A percentile compares a stretch with the other conserved stretches of the same genome.
Conservation (phyloP, 2,113 vertebrate genomes). For the Epinephelus moara region DNA sequence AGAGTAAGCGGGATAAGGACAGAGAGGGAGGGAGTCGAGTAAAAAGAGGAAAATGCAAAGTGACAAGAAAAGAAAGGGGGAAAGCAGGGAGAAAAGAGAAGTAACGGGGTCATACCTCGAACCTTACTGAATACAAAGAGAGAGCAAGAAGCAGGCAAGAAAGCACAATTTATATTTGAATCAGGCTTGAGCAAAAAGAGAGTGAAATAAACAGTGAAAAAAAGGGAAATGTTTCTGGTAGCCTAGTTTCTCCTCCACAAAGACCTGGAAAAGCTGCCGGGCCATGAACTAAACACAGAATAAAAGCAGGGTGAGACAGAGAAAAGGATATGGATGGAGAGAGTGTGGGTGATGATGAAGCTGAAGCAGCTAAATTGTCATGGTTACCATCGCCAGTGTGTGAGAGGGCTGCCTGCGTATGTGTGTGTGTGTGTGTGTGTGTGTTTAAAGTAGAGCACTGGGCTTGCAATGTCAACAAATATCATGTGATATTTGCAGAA, state of each 20-base stretch:
- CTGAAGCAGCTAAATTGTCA: conserved; percentile 78
- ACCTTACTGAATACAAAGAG: conserved; percentile 32
- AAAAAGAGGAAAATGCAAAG: conserved; percentile 21
- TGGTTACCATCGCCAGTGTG: conserved; percentile 73
- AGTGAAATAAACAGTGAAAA: conserved; percentile 10
- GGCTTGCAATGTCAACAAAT: conserved; percentile 68
- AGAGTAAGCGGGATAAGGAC: neutral
- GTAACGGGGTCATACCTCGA: conserved; percentile 48
- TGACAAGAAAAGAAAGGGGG: conserved; percentile 18
- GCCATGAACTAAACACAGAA: conserved; percentile 37
- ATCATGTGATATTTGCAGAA: conserved; percentile 61
- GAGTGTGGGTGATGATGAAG: conserved; percentile 76
- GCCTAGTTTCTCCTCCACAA: conserved; percentile 64
- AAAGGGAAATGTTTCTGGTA: conserved; percentile 34
- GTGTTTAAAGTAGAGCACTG: conserved; percentile 42
- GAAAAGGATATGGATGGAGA: conserved; percentile 67
- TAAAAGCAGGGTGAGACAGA: conserved; percentile 67
- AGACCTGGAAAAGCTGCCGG: conserved; percentile 56
- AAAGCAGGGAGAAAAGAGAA: neutral
- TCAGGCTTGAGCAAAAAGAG: neutral
- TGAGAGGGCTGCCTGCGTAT: conserved; percentile 21
- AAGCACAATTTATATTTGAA: conserved; percentile 40
- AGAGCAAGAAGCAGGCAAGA: neutral
- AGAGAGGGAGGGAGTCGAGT: neutral
- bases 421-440: conserved; percentile 22